These are phyloP conservation scores for Stichodactyla mertensii DNA, from an alignment of 64 coral and sea anemone species.

Conservation along the genomic window DNA sequence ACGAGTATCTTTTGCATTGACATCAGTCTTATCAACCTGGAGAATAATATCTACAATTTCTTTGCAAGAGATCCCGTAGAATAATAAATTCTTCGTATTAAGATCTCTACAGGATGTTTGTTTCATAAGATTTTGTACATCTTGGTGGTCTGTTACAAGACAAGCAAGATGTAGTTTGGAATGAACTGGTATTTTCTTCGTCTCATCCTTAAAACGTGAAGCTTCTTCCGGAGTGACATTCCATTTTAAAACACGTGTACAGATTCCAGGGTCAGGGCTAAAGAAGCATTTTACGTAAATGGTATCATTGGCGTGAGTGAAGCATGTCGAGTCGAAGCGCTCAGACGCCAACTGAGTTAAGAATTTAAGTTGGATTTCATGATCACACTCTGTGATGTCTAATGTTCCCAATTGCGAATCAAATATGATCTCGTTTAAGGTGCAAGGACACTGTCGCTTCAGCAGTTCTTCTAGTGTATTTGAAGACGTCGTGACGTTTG, in stretches of 20 bases:
- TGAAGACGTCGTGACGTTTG: background rate
- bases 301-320: background rate
- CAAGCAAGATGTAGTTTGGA: background rate
- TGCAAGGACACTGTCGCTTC: background rate
- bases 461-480: background rate
- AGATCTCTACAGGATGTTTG: background rate
- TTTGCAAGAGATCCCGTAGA: background rate
- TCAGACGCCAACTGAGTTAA: background rate
- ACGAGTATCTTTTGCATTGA: conserved; percentile 1
- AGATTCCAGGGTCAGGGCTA: background rate
- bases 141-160: background rate
- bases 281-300: background rate
- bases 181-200: background rate
- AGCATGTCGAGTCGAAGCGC: background rate
- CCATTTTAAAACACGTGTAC: background rate
- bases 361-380: background rate
- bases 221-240: background rate
- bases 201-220: background rate
- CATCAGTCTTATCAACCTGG: too few relatives aligned
- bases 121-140: background rate
- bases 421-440: background rate
- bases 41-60: background rate
- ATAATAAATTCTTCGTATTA: background rate
- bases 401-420: background rate
- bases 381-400: background rate